These are phyloP conservation scores for Peromyscus californicus DNA, from an alignment of 2,113 vertebrate species.

Conservation along the genomic window DNA sequence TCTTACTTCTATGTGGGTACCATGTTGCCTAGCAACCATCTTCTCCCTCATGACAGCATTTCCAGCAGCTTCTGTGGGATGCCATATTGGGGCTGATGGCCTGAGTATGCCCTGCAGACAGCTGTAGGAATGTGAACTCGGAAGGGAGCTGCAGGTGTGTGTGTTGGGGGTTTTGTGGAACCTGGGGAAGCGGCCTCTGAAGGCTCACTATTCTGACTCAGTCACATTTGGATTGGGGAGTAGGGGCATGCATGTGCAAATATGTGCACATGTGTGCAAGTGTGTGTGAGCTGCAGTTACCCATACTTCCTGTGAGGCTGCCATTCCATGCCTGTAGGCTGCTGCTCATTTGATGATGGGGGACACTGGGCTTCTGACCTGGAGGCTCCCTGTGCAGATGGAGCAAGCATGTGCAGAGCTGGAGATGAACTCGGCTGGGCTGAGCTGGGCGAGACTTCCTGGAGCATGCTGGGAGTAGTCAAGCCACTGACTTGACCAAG, in stretches of 20 bases:
- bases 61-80: not conserved
- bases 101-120: not conserved
- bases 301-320: not conserved
- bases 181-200: no score
- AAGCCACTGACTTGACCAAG: not conserved
- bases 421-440: not conserved
- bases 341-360: not conserved
- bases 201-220: not conserved
- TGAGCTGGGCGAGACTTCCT: not conserved
- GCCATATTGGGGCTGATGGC: not conserved
- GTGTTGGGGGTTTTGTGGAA: not conserved
- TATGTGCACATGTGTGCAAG: not conserved
- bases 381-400: not conserved
- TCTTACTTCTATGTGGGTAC: not conserved
- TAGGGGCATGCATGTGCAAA: not conserved
- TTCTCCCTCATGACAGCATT: not conserved
- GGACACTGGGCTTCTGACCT: not conserved
- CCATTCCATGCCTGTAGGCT: not conserved
- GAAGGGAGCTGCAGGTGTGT: not conserved
- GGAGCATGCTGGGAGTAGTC: not conserved
- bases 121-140: not conserved
- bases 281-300: not conserved
- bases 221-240: not conserved
- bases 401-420: not conserved
- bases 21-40: not conserved